Base-by-base conservation (phyloP, 2,888 invertebrate species). In the Acholoe squamosa region DNA sequence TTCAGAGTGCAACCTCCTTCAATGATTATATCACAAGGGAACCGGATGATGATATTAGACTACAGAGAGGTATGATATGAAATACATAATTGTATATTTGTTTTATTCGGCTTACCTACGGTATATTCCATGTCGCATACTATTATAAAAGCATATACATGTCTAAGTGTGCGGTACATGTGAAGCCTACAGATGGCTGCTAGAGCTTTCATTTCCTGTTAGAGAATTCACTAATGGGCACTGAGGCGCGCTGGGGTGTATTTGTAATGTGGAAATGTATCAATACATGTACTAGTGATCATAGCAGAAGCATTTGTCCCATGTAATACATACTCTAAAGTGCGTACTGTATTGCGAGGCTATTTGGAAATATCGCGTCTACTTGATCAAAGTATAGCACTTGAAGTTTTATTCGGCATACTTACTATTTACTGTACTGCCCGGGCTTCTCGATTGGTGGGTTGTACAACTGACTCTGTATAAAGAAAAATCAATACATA, bases 381-480 rank as follows among this genome's bases (percentile, higher is more conserved):
- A 43, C 43, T 43, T 7, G 43, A 43, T 7, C 43, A 43, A 43
- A 43, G 43, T 43, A 10, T 43, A 43, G 43, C 43, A 43, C 43
- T 10, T 43, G 10, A 43, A 10, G 43, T 43, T 3, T 43, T 43
- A 43, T 54, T 31, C 12, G 12, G 34, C n/a, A 51, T 92, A 95
- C 95, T 95, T 93, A 95, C 95, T 95, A 95, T 92, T 94, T 93
- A 89, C 94, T 95, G 92, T 94, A 94, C 92, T 95, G 94, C 89
- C 95, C 95, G 61, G 95, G 95, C 90, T 94, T 94, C 84, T 94
- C 95, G 80, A 95, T 94, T 22, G 95, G 95, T 71, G 95, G 95
- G 91, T 95, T 95, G 92, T 95, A 94, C n/a, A 93, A 34, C 51
- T 90, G 90, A 71, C 76, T 61, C 90, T 90, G 90, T 51, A 84